Base-by-base conservation (phyloP, 2,888 invertebrate species). In the Limnephilus marmoratus region DNA sequence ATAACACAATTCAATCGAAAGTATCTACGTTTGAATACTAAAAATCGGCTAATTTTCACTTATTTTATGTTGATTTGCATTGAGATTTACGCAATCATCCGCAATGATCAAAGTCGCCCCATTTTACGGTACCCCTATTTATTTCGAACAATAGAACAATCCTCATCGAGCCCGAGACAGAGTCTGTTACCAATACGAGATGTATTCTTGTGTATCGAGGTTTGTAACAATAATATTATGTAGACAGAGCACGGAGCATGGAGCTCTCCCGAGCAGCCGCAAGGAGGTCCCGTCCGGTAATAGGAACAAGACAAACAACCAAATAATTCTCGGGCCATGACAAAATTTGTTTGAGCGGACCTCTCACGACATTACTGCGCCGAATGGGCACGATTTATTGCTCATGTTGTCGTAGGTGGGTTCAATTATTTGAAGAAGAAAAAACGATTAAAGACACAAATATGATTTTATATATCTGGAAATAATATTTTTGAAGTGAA, bases 231-330 rank as follows among this genome's bases (percentile, higher is more conserved):
- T 68, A 68, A 68, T 68, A 68, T 68, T 68, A 83, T 83, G 83
- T 34, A 83, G 83, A 83, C 13, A 3, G 31, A 34, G 13, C 34
- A 9, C 9, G 29, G 83, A 37, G 15, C 34, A 11, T 9, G 29
- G 83, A 37, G 18, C 18, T 34, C 24, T 41, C 83, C 34, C 12
- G 34, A 24, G 18, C 24, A 24, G 83, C 83, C 83, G 37, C 83
- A 85, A 92, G 93, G 93, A 92, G 93, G 93, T 93, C 93, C 93
- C 81, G 90, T 89, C 90, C 68, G 68, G 83, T 68, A 83, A 83
- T 31, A 18, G 83, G 37, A 92, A 93, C 92, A 91, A 91, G 93
- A 93, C 93, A 93, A 93, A 93, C 92, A 92, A 93, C 92, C 91
- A 92, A 91, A 93, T 93, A 92, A 93, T 93, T 91, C 92, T 93